These are phyloP conservation scores for Pollenia amentaria DNA, from an alignment of 2,888 invertebrate genomes.

Conservation along the genomic window DNA sequence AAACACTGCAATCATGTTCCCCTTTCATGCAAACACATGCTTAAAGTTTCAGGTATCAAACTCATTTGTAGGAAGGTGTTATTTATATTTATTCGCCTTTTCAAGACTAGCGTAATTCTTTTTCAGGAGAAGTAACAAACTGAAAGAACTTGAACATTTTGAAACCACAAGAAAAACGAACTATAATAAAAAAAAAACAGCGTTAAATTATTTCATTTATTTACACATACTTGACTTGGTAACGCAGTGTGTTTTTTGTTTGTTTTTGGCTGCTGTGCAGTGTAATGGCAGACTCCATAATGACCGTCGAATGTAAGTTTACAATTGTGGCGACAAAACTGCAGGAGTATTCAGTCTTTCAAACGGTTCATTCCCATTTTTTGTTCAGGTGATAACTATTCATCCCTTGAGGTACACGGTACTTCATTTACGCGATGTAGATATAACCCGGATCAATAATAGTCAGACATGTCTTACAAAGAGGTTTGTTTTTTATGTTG, in stretches of 20 bases:
- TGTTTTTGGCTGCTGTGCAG: not conserved
- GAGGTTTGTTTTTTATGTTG: too few relatives aligned
- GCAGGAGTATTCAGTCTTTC: not conserved
- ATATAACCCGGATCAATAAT: too few relatives aligned
- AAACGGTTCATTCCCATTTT: too few relatives aligned
- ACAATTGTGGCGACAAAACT: not conserved
- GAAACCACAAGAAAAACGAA: slow-evolving; percentile 9
- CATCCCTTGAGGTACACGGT: too few relatives aligned
- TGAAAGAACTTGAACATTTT: not conserved
- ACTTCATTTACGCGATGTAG: too few relatives aligned
- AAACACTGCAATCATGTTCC: slow-evolving; percentile 55
- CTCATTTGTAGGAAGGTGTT: slow-evolving; percentile 62
- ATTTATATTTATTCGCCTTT: slow-evolving; percentile 48
- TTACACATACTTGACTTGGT: not conserved
- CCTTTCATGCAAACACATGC: slow-evolving; percentile 41
- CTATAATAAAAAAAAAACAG: not conserved
- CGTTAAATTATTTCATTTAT: slow-evolving; percentile 24
- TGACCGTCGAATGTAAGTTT: too few relatives aligned
- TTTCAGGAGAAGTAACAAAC: slow-evolving; percentile 1
- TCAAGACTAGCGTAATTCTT: not conserved
- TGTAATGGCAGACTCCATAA: not conserved
- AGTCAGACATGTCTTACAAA: too few relatives aligned
- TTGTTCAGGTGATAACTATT: too few relatives aligned
- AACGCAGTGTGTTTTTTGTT: not conserved
- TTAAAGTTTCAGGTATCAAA: slow-evolving; percentile 16